Base-by-base conservation (phyloP, 2,113 vertebrate species). In the Indicator maculatus region DNA sequence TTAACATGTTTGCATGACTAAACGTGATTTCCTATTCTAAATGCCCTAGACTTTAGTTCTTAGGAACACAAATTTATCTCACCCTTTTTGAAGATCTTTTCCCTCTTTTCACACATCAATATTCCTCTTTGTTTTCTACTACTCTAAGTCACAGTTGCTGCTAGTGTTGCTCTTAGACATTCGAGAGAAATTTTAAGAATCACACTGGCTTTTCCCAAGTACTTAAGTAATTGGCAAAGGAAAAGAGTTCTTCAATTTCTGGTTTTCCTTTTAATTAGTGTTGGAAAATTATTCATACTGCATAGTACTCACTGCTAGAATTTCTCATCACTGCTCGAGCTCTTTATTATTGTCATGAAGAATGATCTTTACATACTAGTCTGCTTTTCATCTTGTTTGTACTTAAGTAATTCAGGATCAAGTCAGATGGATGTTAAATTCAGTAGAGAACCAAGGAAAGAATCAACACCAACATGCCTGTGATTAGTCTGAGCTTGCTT, bases 21-120 rank as follows among this genome's bases (percentile, higher is more conserved):
- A 45, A 83, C 41, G 26, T 65, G 30, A 83, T 95, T 80, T 94
- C 65, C 69, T 89, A 31, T 83, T 88, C 81, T 91, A 86, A 88
- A 81, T 81, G 65, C 83, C 83, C 27, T 69, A 45, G 61, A 44
- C 38, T 63, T 81, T 1, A 2, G 17, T 71, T 77, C 47, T 76
- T 77, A 60, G 28, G 31, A 80, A 65, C 33, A 81, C 64, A 96
- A 80, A 76, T 3, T 63, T 38, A 56, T 86, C 31, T 88, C 53
- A 67, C 47, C 23, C 26, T 64, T 91, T 69, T 75, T 65, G 39
- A 53, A 92, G 58, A 71, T 73, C 7, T 80, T 87, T 56, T 76
- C 39, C 18, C 28, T 83, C 30, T 95, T 89, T 91, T 88, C 79
- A 55, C 18, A 64, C 28, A 41, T 75, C 21, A 41, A 7, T 55